A percentile compares a stretch with the other conserved stretches of the same genome.
These are phyloP conservation scores for Eupeodes latifasciatus DNA, from an alignment of 2,888 invertebrate species.

Conservation along the genomic window DNA sequence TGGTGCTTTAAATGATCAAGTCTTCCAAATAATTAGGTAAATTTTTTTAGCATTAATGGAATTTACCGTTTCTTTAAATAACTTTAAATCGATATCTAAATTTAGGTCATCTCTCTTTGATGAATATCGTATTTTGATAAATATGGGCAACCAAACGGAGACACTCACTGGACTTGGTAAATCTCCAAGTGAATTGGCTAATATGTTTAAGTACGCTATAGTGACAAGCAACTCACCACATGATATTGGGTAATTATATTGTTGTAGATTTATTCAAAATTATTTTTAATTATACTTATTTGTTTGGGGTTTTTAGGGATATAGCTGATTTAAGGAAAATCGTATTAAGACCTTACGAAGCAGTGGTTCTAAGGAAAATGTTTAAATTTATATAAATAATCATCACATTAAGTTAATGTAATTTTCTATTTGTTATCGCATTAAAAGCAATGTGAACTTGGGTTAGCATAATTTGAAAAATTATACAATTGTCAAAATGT, in stretches of 20 bases:
- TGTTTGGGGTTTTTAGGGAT: conserved; percentile 75
- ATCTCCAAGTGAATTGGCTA: conserved; percentile 41
- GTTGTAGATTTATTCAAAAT: neutral
- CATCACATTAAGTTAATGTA: too few relatives aligned
- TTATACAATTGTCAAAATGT: neutral
- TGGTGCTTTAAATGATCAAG: conserved; percentile 80
- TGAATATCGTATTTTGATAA: conserved; percentile 80
- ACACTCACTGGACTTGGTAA: conserved; percentile 76
- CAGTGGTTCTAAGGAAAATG: conserved; percentile 77
- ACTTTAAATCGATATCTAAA: neutral
- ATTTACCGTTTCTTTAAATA: too few relatives aligned
- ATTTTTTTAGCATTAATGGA: conserved; percentile 1
- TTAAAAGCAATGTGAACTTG: neutral
- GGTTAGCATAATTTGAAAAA: neutral
- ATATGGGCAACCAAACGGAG: conserved; percentile 80
- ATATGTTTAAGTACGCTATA: conserved; percentile 79
- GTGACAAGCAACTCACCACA: conserved; percentile 79
- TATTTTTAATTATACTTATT: neutral
- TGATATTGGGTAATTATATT: conserved; percentile 78
- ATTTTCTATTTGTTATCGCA: neutral
- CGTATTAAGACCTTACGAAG: conserved; percentile 80
- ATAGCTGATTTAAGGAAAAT: conserved; percentile 78
- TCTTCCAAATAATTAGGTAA: conserved; percentile 81
- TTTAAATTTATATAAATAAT: neutral
- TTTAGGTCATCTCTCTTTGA: conserved; percentile 79